phyloP scores from a whole-genome alignment of 2,888 invertebrate species.

The Xylota segnis region DNA sequence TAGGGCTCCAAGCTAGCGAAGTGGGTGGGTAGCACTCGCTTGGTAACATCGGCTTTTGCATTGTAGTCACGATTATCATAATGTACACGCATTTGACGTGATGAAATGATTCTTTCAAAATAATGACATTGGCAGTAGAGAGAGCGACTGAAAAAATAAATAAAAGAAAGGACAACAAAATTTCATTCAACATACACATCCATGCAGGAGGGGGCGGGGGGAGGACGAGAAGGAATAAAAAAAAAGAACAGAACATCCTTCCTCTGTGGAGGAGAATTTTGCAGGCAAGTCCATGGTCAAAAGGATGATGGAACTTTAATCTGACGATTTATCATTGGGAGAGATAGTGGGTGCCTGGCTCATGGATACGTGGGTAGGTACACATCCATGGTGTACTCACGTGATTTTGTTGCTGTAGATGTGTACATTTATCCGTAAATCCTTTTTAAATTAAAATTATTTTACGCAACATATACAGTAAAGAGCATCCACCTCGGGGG shows the following conservation, averaged over 20 bases:
- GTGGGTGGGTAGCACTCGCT: background rate
- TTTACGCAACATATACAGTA: constrained; percentile 31
- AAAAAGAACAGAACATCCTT: constrained; percentile 5
- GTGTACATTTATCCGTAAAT: constrained; percentile 53
- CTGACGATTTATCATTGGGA: constrained; percentile 57
- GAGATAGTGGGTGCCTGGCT: background rate
- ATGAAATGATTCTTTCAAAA: constrained; percentile 65
- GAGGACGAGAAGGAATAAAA: too few relatives aligned
- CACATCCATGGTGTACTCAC: constrained; percentile 23
- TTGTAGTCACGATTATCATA: constrained; percentile 68
- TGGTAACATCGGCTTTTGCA: constrained; percentile 42
- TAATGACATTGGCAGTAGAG: constrained; percentile 45
- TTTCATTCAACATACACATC: constrained; percentile 17
- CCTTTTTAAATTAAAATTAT: constrained; percentile 67
- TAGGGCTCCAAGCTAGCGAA: background rate
- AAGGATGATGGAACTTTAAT: constrained; percentile 61
- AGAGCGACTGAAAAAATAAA: background rate
- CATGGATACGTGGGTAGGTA: background rate
- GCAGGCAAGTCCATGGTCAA: constrained; percentile 38
- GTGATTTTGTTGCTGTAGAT: constrained; percentile 36
- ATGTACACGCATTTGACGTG: constrained; percentile 68
- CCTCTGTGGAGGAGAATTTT: background rate
- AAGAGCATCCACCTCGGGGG: constrained; percentile 21
- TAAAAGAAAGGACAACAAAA: constrained; percentile 22
- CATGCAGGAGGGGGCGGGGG: background rate